A percentile compares a stretch with the other conserved stretches of the same genome.
Conservation (phyloP, 2,113 vertebrate species). For the Dicentrarchus labrax region DNA sequence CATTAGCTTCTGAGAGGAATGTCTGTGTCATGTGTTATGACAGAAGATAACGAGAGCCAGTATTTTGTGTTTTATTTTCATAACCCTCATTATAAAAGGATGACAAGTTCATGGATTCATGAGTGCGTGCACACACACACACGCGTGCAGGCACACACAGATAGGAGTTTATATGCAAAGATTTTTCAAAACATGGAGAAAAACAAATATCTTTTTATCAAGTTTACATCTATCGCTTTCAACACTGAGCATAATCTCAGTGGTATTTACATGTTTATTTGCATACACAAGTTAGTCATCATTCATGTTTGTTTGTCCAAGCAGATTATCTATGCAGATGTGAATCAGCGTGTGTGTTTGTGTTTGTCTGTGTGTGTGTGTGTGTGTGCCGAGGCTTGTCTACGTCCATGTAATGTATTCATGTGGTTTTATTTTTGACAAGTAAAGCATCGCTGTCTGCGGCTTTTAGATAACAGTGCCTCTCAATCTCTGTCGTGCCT, state of each 20-base stretch:
- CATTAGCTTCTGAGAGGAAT: constrained; percentile 67
- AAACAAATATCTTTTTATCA: constrained; percentile 37
- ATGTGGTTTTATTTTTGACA: constrained; percentile 56
- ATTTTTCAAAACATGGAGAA: constrained; percentile 45
- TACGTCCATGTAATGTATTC: constrained; percentile 17
- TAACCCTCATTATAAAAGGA: constrained; percentile 58
- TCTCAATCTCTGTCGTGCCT: constrained; percentile 47
- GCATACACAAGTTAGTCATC: constrained; percentile 36
- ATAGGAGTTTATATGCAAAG: constrained; percentile 13
- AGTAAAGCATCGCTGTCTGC: constrained; percentile 40
- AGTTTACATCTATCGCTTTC: constrained; percentile 58
- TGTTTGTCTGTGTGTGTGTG: constrained; percentile 30
- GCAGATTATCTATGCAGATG: constrained; percentile 14
- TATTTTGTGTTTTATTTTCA: constrained; percentile 67
- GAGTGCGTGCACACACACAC: neutral
- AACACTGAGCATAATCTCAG: constrained; percentile 45
- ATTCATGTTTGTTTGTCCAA: constrained; percentile 38
- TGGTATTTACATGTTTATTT: constrained; percentile 63
- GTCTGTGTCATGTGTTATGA: constrained; percentile 76
- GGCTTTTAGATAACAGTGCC: constrained; percentile 34
- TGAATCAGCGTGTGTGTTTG: constrained; percentile 20
- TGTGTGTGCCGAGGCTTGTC: constrained; percentile 8
- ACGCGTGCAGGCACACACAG: neutral
- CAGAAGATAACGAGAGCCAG: constrained; percentile 59
- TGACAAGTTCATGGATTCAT: constrained; percentile 50